Conservation (phyloP, 2,113 vertebrate species). For the Labeo catla region DNA sequence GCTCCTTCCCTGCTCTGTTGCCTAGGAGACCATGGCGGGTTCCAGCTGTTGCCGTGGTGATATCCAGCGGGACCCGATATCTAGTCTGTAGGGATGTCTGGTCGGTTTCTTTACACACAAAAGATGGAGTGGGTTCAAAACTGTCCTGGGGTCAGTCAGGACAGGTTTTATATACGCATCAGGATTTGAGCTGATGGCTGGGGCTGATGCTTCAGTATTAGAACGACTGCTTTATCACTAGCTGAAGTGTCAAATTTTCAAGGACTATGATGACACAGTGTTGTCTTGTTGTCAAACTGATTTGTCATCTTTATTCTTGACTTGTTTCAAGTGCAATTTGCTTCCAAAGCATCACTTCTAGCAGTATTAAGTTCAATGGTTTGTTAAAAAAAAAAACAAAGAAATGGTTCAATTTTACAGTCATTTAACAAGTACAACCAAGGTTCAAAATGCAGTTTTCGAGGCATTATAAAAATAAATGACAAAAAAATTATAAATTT, state of each 20-base stretch:
- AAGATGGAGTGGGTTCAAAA: constrained; percentile 38
- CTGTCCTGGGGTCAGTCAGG: constrained; percentile 34
- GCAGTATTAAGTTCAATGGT: neutral
- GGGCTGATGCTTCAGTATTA: neutral
- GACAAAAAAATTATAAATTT: too few species aligned
- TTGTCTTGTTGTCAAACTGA: neutral
- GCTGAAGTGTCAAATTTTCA: neutral
- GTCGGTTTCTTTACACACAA: constrained; percentile 43
- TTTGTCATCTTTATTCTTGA: neutral
- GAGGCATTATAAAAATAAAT: neutral
- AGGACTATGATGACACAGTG: neutral
- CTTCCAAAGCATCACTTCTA: neutral
- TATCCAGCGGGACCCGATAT: constrained; percentile 61
- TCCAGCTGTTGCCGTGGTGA: constrained; percentile 78
- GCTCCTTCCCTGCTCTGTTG: constrained; percentile 68
- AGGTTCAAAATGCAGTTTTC: neutral
- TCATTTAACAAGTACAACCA: neutral
- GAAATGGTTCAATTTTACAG: neutral
- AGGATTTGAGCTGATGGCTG: neutral
- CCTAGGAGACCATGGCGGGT: constrained; percentile 72
- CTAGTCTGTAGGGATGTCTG: constrained; percentile 54
- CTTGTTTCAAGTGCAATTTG: neutral
- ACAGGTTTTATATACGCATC: neutral
- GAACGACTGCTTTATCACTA: neutral
- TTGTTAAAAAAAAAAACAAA: neutral